A percentile compares a stretch with the other conserved stretches of the same genome.
phyloP scores from a whole-genome alignment of 1,140 invertebrate species.

The Melitaea cinxia region DNA sequence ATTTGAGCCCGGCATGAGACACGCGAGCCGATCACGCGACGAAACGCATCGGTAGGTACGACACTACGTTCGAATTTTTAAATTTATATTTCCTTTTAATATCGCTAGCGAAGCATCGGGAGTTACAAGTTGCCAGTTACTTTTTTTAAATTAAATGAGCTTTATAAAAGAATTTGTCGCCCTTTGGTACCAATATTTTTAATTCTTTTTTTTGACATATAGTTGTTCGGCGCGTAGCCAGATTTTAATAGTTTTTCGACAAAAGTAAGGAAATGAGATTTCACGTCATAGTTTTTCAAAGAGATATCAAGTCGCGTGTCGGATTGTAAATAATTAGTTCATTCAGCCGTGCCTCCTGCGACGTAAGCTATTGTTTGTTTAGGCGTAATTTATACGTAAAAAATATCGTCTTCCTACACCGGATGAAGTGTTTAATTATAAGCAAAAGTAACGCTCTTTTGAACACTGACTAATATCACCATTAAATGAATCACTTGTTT shows the following conservation, averaged over 20 bases:
- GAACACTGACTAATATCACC: not conserved
- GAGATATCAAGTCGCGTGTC: constrained; percentile 58
- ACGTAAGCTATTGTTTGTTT: constrained; percentile 66
- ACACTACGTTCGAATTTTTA: constrained; percentile 41
- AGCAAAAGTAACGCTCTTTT: not conserved
- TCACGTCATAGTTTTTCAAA: constrained; percentile 69
- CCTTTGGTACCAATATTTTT: not conserved
- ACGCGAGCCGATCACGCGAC: constrained; percentile 71
- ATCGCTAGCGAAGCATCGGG: constrained; percentile 45
- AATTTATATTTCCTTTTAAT: constrained; percentile 61
- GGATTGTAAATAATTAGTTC: constrained; percentile 76
- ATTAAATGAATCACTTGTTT: not conserved
- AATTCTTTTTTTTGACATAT: not conserved
- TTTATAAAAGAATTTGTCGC: not conserved
- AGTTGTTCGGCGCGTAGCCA: constrained; percentile 20
- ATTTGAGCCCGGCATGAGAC: constrained; percentile 72
- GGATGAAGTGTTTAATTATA: constrained; percentile 5
- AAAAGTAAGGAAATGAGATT: constrained; percentile 72
- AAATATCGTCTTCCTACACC: constrained; percentile 16
- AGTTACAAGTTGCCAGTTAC: constrained; percentile 30
- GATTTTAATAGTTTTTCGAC: constrained; percentile 52
- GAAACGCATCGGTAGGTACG: constrained; percentile 49
- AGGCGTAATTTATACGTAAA: constrained; percentile 15
- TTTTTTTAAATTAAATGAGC: constrained; percentile 40
- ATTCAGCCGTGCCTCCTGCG: constrained; percentile 63